phyloP scores from a whole-genome alignment of 2,797 vertebrate species.

The Bradypus variegatus region DNA sequence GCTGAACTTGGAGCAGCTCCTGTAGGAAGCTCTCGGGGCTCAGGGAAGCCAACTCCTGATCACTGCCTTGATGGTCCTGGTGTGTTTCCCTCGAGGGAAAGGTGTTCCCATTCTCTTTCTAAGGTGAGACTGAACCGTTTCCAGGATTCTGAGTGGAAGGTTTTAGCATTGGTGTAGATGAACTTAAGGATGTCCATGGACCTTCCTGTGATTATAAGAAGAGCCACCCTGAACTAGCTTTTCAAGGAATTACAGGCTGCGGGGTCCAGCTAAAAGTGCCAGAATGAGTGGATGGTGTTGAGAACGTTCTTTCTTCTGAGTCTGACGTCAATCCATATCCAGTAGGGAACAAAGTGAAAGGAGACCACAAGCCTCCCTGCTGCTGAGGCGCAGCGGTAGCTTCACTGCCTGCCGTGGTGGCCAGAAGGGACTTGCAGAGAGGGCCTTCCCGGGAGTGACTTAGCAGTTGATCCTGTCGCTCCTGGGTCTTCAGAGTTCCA shows the following conservation, averaged over 20 bases:
- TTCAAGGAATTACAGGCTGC: not conserved
- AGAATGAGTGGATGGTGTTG: too few species aligned
- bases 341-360: rapidly evolving
- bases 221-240: not conserved
- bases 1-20: not conserved
- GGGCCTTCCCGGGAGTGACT: rapidly evolving
- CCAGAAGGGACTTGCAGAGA: not conserved
- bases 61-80: rapidly evolving
- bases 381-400: too few species aligned
- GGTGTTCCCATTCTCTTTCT: not conserved
- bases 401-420: not conserved
- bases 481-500: too few species aligned
- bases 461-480: not conserved
- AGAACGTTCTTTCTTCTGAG: not conserved
- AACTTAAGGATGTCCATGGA: not conserved
- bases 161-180: not conserved
- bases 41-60: not conserved
- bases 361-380: not conserved
- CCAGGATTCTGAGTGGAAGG: rapidly evolving
- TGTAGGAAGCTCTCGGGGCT: not conserved
- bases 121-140: rapidly evolving
- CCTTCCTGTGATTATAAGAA: not conserved
- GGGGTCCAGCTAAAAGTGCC: too few species aligned
- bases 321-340: not conserved
- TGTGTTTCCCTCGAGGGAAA: rapidly evolving